phyloP scores from a whole-genome alignment of 2,113 vertebrate genomes.

The Romanogobio albipinnatus region DNA sequence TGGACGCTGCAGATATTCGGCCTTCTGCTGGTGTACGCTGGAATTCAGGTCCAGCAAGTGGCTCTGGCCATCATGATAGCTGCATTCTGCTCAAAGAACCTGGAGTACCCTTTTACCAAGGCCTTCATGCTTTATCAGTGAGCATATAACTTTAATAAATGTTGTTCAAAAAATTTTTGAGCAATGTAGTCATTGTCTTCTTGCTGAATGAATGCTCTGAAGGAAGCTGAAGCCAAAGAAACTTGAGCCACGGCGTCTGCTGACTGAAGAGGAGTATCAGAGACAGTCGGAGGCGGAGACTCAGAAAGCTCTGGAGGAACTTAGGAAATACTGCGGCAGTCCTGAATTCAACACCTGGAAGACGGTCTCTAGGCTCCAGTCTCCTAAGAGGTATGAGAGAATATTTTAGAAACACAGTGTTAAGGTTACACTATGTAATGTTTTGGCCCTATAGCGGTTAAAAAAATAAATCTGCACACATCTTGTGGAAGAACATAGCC shows the following conservation, averaged over 20 bases:
- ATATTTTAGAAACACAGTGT: background rate
- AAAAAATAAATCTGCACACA: no score
- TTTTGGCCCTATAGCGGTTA: no score
- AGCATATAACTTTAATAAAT: constrained; percentile 37
- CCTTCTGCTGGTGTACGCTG: constrained; percentile 83
- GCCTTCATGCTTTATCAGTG: constrained; percentile 64
- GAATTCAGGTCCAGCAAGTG: constrained; percentile 88
- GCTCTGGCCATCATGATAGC: constrained; percentile 81
- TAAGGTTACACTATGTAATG: no score
- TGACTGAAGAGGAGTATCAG: constrained; percentile 91
- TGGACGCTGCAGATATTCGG: constrained; percentile 92
- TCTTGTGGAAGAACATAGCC: no score
- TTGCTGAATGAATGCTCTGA: constrained; percentile 22
- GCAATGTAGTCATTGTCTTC: background rate
- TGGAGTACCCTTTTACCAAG: constrained; percentile 82
- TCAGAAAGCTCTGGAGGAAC: constrained; percentile 81
- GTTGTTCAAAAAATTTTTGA: background rate
- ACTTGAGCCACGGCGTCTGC: constrained; percentile 80
- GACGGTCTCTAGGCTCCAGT: constrained; percentile 85
- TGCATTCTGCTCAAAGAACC: constrained; percentile 84
- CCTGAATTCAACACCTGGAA: constrained; percentile 90
- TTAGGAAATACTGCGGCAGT: constrained; percentile 85
- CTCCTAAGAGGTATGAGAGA: constrained; percentile 85
- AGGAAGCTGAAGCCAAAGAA: constrained; percentile 78
- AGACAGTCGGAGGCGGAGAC: constrained; percentile 89